Conservation (phyloP, 1,140 invertebrate genomes). For the Ceratina australensis region DNA sequence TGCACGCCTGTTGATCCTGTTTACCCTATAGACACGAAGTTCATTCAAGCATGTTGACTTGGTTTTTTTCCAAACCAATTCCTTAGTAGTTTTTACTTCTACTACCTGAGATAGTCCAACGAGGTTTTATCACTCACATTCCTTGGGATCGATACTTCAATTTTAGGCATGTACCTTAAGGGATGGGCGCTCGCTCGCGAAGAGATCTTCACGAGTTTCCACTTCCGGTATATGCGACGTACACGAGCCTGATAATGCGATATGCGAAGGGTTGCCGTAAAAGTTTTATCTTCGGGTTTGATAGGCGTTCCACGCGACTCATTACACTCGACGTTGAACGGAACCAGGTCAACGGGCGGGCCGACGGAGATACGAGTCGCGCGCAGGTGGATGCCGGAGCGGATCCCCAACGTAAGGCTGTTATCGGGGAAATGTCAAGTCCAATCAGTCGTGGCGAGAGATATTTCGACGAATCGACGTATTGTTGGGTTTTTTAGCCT, state of each 20-base stretch:
- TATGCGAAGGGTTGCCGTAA: slow-evolving; percentile 14
- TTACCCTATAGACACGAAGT: too few relatives aligned
- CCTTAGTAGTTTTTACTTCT: too few relatives aligned
- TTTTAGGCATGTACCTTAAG: too few relatives aligned
- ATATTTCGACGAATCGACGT: slow-evolving; percentile 43
- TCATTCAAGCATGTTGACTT: too few relatives aligned
- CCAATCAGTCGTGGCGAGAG: slow-evolving; percentile 45
- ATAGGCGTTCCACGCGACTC: slow-evolving; percentile 40
- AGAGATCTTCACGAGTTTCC: slow-evolving; percentile 7
- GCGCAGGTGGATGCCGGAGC: slow-evolving; percentile 48
- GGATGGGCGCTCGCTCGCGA: slow-evolving; percentile 14
- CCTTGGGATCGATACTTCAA: too few relatives aligned
- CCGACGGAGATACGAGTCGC: slow-evolving; percentile 4
- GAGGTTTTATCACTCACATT: too few relatives aligned
- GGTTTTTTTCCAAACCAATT: too few relatives aligned
- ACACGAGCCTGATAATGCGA: slow-evolving; percentile 15
- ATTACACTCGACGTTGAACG: slow-evolving; percentile 36
- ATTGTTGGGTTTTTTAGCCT: slow-evolving; percentile 8
- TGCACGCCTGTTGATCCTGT: not conserved
- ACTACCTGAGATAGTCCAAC: too few relatives aligned
- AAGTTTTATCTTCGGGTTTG: slow-evolving; percentile 53
- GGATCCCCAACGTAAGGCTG: slow-evolving; percentile 10
- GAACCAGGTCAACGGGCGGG: slow-evolving; percentile 54
- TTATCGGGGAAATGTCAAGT: slow-evolving; percentile 58
- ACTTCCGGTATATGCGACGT: slow-evolving; percentile 18